These are phyloP conservation scores for Platyscapa corneri DNA, from an alignment of 1,140 invertebrate genomes.

Conservation along the genomic window DNA sequence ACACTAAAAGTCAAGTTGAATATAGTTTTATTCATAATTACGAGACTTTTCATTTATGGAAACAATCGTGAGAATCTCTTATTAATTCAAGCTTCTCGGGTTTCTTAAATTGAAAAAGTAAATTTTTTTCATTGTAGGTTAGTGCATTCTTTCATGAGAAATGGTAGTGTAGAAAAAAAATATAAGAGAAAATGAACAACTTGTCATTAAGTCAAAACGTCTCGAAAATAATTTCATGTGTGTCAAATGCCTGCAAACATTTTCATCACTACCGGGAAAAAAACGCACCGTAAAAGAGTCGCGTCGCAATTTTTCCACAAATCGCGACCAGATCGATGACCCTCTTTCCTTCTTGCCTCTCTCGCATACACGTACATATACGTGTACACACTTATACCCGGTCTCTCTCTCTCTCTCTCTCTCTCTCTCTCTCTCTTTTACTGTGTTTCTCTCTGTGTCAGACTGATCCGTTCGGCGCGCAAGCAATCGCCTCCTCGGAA, in stretches of 20 bases:
- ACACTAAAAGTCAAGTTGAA: not conserved
- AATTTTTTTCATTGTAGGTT: not conserved
- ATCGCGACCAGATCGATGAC: slow-evolving; percentile 41
- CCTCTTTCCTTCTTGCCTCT: not conserved
- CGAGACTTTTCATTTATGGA: not conserved
- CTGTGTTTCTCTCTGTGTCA: slow-evolving; percentile 9
- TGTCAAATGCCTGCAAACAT: slow-evolving; percentile 13
- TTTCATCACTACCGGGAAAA: slow-evolving; percentile 32
- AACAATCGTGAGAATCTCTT: not conserved
- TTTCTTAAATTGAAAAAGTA: slow-evolving; percentile 13
- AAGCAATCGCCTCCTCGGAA: slow-evolving; percentile 37
- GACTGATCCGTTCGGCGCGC: not conserved
- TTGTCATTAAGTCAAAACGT: slow-evolving; percentile 24
- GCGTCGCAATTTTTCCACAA: slow-evolving; percentile 17
- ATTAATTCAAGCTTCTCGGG: not conserved
- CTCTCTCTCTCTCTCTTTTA: slow-evolving; percentile 17
- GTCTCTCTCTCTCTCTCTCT: not conserved
- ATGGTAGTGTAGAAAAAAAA: not conserved
- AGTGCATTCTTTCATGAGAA: slow-evolving; percentile 5
- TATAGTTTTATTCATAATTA: slow-evolving; percentile 13
- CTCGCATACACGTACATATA: no score
- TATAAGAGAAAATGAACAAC: not conserved
- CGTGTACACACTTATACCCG: no score
- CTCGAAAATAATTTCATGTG: slow-evolving; percentile 27
- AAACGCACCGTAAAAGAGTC: not conserved